These are phyloP conservation scores for Agrotis exclamationis DNA, from an alignment of 2,888 invertebrate genomes.

Conservation along the genomic window DNA sequence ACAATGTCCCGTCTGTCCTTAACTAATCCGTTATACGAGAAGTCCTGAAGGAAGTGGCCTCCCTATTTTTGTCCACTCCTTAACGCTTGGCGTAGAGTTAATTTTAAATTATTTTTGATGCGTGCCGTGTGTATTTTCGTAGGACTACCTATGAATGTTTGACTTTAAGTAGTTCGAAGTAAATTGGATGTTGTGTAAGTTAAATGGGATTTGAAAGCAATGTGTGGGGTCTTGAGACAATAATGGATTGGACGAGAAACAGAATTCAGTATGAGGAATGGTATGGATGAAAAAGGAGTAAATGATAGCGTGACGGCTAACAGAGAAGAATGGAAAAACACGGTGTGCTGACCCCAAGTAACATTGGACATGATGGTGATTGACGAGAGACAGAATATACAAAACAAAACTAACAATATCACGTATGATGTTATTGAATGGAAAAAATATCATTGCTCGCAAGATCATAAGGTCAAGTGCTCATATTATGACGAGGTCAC, in stretches of 20 bases:
- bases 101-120: slow-evolving; percentile 87
- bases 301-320: too few species aligned
- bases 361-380: too few species aligned
- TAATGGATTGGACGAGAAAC: slow-evolving; percentile 7
- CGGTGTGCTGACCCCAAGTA: too few species aligned
- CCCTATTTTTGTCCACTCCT: slow-evolving; percentile 71
- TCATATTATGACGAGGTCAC: slow-evolving; percentile 38
- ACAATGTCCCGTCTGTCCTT: slow-evolving; percentile 49
- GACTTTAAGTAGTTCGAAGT: slow-evolving; percentile 60
- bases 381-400: slow-evolving; percentile 1
- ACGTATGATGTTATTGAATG: slow-evolving; percentile 4
- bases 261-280: too few species aligned
- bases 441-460: slow-evolving; percentile 13
- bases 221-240: slow-evolving; percentile 58
- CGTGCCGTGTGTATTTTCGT: slow-evolving; percentile 74
- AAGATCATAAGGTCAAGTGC: slow-evolving; percentile 50
- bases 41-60: slow-evolving; percentile 69
- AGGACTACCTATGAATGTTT: slow-evolving; percentile 59
- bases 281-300: too few species aligned
- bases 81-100: slow-evolving; percentile 77
- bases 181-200: slow-evolving; percentile 57
- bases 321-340: too few species aligned
- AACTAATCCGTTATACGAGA: slow-evolving; percentile 59
- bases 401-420: background rate
- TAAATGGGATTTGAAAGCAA: slow-evolving; percentile 49